A percentile compares a stretch with the other conserved stretches of the same genome.
These are phyloP conservation scores for Alca torda DNA, from an alignment of 2,797 vertebrate species.

Conservation along the genomic window DNA sequence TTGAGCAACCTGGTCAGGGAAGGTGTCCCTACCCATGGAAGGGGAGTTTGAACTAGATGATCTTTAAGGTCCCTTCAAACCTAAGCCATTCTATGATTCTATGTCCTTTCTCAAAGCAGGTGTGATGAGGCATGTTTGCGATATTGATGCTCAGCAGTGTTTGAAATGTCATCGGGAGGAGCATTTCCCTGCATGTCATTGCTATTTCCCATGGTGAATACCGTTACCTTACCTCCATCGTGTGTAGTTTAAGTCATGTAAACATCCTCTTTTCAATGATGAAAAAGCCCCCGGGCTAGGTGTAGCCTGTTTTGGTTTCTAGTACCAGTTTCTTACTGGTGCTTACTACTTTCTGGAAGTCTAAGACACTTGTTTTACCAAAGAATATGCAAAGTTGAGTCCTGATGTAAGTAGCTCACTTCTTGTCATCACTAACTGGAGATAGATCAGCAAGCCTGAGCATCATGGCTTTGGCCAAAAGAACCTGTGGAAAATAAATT, in stretches of 20 bases:
- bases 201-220: background rate
- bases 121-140: constrained; percentile 7
- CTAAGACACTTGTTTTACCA: background rate
- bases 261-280: background rate
- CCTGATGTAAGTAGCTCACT: background rate
- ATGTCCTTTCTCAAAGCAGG: constrained; percentile 15
- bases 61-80: background rate
- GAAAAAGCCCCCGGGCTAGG: no score
- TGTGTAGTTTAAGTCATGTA: background rate
- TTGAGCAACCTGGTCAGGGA: background rate
- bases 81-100: background rate
- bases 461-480: background rate
- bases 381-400: background rate
- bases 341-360: background rate
- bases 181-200: background rate
- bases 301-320: background rate
- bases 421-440: background rate
- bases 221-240: background rate
- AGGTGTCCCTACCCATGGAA: background rate
- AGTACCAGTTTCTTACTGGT: background rate
- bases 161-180: background rate
- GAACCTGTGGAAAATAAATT: background rate
- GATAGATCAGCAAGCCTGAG: background rate
- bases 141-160: background rate
- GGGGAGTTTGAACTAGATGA: background rate